phyloP scores from a whole-genome alignment of 35 echinoderm and acorn worm species.

The Patiria miniata region DNA sequence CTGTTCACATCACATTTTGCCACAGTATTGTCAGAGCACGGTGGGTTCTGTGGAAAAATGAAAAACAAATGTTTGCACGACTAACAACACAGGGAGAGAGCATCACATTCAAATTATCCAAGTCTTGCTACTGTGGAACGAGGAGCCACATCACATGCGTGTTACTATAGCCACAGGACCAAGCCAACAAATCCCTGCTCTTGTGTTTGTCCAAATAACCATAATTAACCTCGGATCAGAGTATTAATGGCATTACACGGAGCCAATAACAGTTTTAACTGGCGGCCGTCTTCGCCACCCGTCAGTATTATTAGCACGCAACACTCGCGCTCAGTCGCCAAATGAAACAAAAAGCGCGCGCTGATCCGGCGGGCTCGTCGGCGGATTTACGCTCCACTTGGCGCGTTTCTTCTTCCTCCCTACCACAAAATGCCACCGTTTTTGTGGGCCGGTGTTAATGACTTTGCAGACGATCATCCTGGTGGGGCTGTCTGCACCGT shows the following conservation, averaged over 20 bases:
- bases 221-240: constrained; percentile 15
- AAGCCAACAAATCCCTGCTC: neutral
- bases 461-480: constrained; percentile 27
- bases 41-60: too few species aligned
- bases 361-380: neutral
- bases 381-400: constrained; percentile 27
- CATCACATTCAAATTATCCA: too few species aligned
- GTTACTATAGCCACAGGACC: neutral
- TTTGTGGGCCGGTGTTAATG: constrained; percentile 18
- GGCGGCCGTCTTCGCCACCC: neutral
- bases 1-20: too few species aligned
- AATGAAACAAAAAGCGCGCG: constrained; percentile 28
- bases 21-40: too few species aligned
- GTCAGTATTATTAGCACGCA: too few species aligned
- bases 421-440: neutral
- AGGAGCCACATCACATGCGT: neutral
- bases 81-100: too few species aligned
- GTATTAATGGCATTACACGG: constrained; percentile 12
- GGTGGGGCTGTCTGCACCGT: constrained; percentile 23
- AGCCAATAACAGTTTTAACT: constrained; percentile 32
- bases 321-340: neutral
- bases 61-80: too few species aligned
- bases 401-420: neutral
- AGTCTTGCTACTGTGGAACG: too few species aligned
- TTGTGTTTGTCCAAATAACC: constrained; percentile 33